phyloP scores from a whole-genome alignment of 1,140 invertebrate genomes.

The Globodera ellingtonae region DNA sequence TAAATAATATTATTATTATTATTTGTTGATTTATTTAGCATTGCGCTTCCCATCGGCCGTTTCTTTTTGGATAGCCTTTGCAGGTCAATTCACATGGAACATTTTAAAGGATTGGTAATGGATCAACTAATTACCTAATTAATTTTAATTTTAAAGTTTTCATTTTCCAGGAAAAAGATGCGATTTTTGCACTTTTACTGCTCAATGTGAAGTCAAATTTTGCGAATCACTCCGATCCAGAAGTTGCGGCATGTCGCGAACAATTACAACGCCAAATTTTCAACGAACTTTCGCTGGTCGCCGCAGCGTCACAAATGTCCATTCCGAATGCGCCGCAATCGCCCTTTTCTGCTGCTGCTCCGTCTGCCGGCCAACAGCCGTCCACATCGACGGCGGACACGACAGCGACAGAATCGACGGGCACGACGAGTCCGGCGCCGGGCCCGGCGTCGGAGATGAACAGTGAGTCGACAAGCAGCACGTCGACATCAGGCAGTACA shows the following conservation, averaged over 20 bases:
- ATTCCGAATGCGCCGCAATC: neutral
- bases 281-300: neutral
- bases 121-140: neutral
- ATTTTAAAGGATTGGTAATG: neutral
- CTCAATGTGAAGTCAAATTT: neutral
- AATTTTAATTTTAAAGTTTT: neutral
- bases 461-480: no score
- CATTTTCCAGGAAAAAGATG: neutral
- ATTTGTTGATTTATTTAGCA: neutral
- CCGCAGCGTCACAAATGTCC: no score
- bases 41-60: neutral
- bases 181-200: neutral
- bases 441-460: no score
- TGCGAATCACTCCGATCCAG: neutral
- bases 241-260: neutral
- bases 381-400: no score
- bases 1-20: neutral
- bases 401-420: no score
- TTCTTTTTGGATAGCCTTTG: conserved; percentile 13
- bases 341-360: no score
- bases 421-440: no score
- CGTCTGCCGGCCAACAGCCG: no score
- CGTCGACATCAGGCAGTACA: no score
- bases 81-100: neutral
- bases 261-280: neutral